These are phyloP conservation scores for Enoplosus armatus DNA, from an alignment of 2,797 vertebrate genomes.

Conservation along the genomic window DNA sequence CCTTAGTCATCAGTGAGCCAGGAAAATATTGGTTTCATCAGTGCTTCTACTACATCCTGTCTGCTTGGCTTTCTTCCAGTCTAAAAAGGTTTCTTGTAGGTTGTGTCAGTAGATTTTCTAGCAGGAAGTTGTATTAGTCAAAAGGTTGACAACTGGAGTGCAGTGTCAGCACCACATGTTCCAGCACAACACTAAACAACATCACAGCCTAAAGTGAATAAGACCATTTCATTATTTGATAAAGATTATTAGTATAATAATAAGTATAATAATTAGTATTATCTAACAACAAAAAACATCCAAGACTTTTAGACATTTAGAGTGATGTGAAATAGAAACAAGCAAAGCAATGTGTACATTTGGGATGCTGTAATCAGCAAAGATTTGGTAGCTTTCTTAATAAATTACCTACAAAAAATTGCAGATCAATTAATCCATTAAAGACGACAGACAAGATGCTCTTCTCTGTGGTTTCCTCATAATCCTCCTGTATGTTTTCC, in stretches of 20 bases:
- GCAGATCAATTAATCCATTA: not conserved
- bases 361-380: not conserved
- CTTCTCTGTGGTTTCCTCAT: not conserved
- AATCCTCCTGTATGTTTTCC: not conserved
- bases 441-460: not conserved
- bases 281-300: not conserved
- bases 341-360: not conserved
- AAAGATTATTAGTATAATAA: no score
- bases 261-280: no score
- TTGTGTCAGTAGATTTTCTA: conserved; percentile 40
- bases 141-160: conserved; percentile 24
- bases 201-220: no score
- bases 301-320: not conserved
- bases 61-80: conserved; percentile 51
- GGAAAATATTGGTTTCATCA: conserved; percentile 52
- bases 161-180: conserved; percentile 15
- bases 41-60: conserved; percentile 59
- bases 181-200: conserved; percentile 1
- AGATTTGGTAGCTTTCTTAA: not conserved
- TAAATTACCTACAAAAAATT: not conserved
- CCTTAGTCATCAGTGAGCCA: conserved; percentile 53
- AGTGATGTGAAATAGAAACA: not conserved
- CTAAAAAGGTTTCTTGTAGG: conserved; percentile 44
- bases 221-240: no score
- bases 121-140: conserved; percentile 42